Percentiles rank a stretch among this genome's conserved stretches.
phyloP scores from a whole-genome alignment of 2,888 invertebrate genomes.

The Rambutsinella grinnellia region DNA sequence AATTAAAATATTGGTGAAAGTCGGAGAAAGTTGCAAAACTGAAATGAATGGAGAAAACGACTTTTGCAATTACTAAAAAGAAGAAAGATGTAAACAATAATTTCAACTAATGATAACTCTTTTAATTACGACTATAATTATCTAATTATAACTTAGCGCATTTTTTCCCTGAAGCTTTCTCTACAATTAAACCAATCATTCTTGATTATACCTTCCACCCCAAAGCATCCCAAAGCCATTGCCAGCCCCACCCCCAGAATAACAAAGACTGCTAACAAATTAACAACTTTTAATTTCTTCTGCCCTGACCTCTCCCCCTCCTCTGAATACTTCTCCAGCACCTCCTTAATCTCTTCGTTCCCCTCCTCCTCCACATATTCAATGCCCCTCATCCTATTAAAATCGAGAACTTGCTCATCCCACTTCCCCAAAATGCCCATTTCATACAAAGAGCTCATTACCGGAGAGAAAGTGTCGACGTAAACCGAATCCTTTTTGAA shows the following conservation, averaged over 20 bases:
- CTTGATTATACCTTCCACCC: background rate
- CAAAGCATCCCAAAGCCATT: background rate
- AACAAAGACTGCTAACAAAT: slow-evolving; percentile 3
- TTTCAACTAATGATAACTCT: too few relatives aligned
- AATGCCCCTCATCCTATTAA: slow-evolving; percentile 7
- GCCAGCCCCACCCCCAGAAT: background rate
- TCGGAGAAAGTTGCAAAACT: too few relatives aligned
- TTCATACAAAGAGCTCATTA: slow-evolving; percentile 1
- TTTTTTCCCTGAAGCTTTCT: too few relatives aligned
- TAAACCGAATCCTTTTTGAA: slow-evolving; percentile 15
- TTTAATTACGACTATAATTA: too few relatives aligned
- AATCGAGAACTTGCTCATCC: background rate
- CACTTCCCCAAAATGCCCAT: slow-evolving; percentile 12
- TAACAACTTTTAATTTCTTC: slow-evolving; percentile 3
- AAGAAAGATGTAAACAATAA: too few relatives aligned
- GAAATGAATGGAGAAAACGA: too few relatives aligned
- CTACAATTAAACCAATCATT: background rate
- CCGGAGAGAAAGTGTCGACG: slow-evolving; percentile 5
- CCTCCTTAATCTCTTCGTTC: background rate
- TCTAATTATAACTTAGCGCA: too few relatives aligned
- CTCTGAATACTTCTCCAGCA: background rate
- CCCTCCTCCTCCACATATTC: background rate
- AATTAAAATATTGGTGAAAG: too few relatives aligned
- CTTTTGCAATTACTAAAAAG: too few relatives aligned
- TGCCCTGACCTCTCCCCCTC: background rate